Evolutionary conservation across 1,140 invertebrate species (phyloP).

Genomic region (Bombus pascuorum): DNA sequence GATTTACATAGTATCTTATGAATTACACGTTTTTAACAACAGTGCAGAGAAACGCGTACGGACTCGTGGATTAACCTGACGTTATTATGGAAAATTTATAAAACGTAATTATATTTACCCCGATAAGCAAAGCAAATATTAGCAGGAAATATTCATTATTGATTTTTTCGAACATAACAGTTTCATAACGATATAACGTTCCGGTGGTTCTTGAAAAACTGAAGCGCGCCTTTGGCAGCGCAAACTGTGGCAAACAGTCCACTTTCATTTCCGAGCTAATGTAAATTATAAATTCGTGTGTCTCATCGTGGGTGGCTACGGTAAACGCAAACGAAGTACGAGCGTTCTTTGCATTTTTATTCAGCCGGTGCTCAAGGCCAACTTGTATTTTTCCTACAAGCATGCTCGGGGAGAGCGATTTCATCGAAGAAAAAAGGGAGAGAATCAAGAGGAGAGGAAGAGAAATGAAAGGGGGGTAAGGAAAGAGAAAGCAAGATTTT

Average conservation of each 20-base stretch:
- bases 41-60: too few species aligned
- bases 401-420: slow-evolving; percentile 22
- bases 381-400: slow-evolving; percentile 20
- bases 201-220: neutral
- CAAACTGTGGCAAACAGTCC: neutral
- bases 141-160: too few species aligned
- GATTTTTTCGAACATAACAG: too few species aligned
- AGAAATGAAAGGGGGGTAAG: too few species aligned
- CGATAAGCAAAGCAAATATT: too few species aligned
- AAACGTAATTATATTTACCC: too few species aligned
- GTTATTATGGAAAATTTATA: too few species aligned
- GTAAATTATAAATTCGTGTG: slow-evolving; percentile 48
- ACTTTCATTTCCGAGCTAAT: slow-evolving; percentile 36
- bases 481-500: neutral
- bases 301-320: slow-evolving; percentile 48
- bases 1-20: too few species aligned
- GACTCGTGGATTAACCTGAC: too few species aligned
- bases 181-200: neutral
- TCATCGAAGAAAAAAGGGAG: slow-evolving; percentile 6
- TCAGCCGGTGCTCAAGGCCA: slow-evolving; percentile 23
- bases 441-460: neutral
- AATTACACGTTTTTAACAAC: too few species aligned
- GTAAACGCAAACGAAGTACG: slow-evolving; percentile 41
- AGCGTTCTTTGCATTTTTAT: slow-evolving; percentile 42
- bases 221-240: neutral